phyloP scores from a whole-genome alignment of 2,888 invertebrate species.

The Bimastos eiseni region DNA sequence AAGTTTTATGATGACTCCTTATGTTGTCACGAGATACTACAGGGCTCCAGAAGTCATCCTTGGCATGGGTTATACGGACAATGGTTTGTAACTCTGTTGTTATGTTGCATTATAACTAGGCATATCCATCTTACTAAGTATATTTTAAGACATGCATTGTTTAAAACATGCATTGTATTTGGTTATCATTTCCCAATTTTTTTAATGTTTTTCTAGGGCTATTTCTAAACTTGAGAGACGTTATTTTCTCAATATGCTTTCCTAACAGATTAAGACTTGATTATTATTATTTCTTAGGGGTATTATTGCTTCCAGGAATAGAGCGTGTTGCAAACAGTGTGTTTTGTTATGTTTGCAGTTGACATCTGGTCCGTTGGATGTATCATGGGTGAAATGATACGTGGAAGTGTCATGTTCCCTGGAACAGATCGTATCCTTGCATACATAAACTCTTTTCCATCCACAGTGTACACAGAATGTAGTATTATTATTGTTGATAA shows the following conservation, averaged over 20 bases:
- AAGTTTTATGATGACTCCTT: constrained; percentile 99
- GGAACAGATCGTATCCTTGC: constrained; percentile 82
- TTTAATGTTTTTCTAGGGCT: not conserved
- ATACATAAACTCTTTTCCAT: not conserved
- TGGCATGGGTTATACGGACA: constrained; percentile 99
- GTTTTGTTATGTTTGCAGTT: constrained; percentile 66
- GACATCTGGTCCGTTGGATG: constrained; percentile 99
- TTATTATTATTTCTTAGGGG: not conserved
- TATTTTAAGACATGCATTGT: not conserved
- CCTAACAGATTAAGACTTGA: not conserved
- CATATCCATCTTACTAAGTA: not conserved
- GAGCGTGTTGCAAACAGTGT: not conserved
- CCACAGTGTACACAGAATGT: not conserved
- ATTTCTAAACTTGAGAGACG: not conserved
- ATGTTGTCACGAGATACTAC: constrained; percentile 96
- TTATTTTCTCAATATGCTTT: not conserved
- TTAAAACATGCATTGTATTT: not conserved
- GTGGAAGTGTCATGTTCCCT: constrained; percentile 95
- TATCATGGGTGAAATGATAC: constrained; percentile 99
- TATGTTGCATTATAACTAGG: not conserved
- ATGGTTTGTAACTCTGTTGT: constrained; percentile 64
- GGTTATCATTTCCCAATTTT: not conserved
- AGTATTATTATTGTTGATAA: not conserved
- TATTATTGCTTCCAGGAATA: not conserved
- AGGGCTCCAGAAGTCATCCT: constrained; percentile 95